Conservation (phyloP, 2,797 vertebrate genomes). For the Bradypodion pumilum region DNA sequence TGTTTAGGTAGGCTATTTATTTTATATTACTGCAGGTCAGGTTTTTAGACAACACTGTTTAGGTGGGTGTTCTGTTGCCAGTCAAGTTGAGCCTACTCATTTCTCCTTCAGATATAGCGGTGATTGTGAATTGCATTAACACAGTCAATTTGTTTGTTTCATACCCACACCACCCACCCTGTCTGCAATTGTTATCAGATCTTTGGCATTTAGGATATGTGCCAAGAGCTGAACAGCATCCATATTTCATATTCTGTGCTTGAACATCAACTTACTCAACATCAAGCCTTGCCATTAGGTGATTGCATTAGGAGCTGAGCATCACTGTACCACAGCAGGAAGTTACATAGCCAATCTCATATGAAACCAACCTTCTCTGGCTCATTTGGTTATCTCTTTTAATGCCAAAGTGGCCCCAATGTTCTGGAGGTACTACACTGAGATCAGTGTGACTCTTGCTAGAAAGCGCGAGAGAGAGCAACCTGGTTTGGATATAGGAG, state of each 20-base stretch:
- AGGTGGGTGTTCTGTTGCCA: neutral
- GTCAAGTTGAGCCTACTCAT: neutral
- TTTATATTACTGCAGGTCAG: too few species aligned
- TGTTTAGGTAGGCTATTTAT: too few species aligned
- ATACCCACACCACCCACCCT: neutral
- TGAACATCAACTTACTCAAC: conserved; percentile 50
- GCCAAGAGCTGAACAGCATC: conserved; percentile 45
- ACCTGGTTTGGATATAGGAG: too few species aligned
- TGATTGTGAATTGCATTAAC: neutral
- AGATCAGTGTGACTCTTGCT: too few species aligned
- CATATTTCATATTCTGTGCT: conserved; percentile 51
- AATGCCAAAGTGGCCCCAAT: neutral
- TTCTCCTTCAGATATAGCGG: neutral
- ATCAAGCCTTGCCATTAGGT: conserved; percentile 11
- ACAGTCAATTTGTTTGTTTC: conserved; percentile 10
- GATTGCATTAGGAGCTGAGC: conserved; percentile 50
- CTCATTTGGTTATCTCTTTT: conserved; percentile 6
- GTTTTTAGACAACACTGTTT: neutral
- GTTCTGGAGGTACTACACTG: neutral
- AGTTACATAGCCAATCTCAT: conserved; percentile 49
- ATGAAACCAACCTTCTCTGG: conserved; percentile 34
- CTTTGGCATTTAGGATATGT: conserved; percentile 51
- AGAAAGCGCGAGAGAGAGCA: too few species aligned
- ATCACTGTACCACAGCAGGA: conserved; percentile 34
- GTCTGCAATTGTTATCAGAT: conserved; percentile 25